These are phyloP conservation scores for Apis florea DNA, from an alignment of 1,140 invertebrate species.

Conservation along the genomic window DNA sequence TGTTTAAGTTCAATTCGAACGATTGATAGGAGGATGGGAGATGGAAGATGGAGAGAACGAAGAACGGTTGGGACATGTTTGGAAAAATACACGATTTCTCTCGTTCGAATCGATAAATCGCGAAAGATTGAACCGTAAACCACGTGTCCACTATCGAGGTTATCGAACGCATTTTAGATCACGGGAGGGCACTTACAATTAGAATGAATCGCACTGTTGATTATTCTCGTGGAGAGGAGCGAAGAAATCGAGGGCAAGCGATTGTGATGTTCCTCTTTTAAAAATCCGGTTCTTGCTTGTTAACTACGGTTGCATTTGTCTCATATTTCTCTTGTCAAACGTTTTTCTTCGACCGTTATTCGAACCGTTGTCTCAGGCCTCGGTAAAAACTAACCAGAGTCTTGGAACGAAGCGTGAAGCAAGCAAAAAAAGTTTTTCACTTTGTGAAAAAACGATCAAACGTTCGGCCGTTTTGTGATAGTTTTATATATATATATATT, in stretches of 20 bases:
- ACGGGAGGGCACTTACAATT: background rate
- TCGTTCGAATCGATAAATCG: background rate
- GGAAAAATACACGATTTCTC: background rate
- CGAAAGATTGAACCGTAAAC: background rate
- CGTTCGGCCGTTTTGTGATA: too few species aligned
- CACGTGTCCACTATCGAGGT: background rate
- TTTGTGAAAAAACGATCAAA: too few species aligned
- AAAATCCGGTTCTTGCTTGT: background rate
- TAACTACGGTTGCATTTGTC: too few species aligned
- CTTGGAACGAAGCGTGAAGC: too few species aligned
- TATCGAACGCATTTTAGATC: conserved; percentile 15
- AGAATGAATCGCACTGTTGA: background rate
- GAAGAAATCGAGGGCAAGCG: conserved; percentile 3
- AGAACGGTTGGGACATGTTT: background rate
- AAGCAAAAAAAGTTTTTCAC: too few species aligned
- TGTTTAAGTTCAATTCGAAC: background rate
- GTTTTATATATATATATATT: too few species aligned
- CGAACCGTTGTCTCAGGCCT: too few species aligned
- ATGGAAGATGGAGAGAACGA: background rate
- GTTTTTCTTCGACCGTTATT: background rate
- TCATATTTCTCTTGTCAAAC: too few species aligned
- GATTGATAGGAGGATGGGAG: background rate
- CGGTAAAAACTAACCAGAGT: too few species aligned
- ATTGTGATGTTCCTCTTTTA: conserved; percentile 6
- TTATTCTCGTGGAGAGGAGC: background rate